phyloP scores from a whole-genome alignment of 2,888 invertebrate species.

The Dolichopus griseipennis region DNA sequence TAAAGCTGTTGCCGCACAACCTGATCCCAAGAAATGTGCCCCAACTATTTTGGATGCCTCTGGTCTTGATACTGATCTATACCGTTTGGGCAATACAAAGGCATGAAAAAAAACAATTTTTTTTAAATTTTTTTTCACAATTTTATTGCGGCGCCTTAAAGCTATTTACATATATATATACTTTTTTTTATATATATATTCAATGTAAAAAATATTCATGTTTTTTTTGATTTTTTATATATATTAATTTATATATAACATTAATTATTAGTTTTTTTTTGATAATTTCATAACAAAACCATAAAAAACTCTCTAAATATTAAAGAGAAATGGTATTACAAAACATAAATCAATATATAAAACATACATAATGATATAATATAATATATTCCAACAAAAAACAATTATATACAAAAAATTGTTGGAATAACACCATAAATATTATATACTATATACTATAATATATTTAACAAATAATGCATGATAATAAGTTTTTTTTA shows the following conservation, averaged over 20 bases:
- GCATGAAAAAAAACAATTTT: too few relatives aligned
- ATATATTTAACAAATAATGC: not conserved
- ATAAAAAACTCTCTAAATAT: too few relatives aligned
- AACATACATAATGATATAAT: too few relatives aligned
- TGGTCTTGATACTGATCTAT: slow-evolving; percentile 82
- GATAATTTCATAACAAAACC: too few relatives aligned
- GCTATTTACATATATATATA: too few relatives aligned
- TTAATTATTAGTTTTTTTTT: too few relatives aligned
- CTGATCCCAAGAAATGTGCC: slow-evolving; percentile 75
- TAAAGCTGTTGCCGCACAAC: slow-evolving; percentile 65
- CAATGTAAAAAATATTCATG: not conserved
- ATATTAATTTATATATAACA: too few relatives aligned
- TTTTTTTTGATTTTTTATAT: not conserved
- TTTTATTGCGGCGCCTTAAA: not conserved
- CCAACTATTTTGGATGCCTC: slow-evolving; percentile 72
- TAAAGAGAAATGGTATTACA: too few relatives aligned
- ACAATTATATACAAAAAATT: not conserved
- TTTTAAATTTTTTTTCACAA: slow-evolving; percentile 19
- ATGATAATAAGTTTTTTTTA: not conserved
- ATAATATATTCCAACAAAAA: not conserved
- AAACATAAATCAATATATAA: too few relatives aligned
- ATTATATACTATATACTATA: not conserved
- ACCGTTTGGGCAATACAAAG: slow-evolving; percentile 97
- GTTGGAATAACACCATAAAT: too few relatives aligned
- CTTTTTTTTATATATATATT: not conserved